Conservation (phyloP, 2,797 vertebrate genomes). For the Macroramphosus scolopax region DNA sequence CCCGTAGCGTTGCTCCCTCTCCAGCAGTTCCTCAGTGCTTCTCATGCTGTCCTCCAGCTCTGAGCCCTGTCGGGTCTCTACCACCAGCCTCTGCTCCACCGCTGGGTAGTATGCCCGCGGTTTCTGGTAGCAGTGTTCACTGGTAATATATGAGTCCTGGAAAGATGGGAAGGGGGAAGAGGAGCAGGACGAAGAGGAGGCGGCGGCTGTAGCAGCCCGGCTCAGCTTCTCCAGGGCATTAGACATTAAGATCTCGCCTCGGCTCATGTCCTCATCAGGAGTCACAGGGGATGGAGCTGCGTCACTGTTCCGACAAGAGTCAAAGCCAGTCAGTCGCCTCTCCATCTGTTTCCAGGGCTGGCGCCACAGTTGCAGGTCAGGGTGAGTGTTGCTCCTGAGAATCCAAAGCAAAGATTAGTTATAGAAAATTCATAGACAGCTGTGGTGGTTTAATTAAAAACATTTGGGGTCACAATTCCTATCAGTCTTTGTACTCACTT, state of each 20-base stretch:
- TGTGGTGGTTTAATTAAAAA: background rate
- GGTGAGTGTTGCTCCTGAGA: slow-evolving; percentile 86
- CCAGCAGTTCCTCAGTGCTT: slow-evolving; percentile 84
- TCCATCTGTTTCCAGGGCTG: slow-evolving; percentile 91
- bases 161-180: slow-evolving; percentile 75
- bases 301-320: slow-evolving; percentile 54
- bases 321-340: slow-evolving; percentile 71
- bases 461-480: background rate
- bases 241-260: slow-evolving; percentile 78
- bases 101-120: slow-evolving; percentile 92
- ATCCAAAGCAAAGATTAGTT: background rate
- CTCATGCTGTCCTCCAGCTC: slow-evolving; percentile 87
- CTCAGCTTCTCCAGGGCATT: slow-evolving; percentile 80
- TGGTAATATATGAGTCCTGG: slow-evolving; percentile 94
- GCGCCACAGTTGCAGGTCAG: slow-evolving; percentile 91
- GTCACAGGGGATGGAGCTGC: slow-evolving; percentile 52
- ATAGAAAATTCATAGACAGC: background rate
- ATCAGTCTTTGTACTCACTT: slow-evolving; percentile 80
- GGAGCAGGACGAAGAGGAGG: slow-evolving; percentile 61
- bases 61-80: slow-evolving; percentile 87
- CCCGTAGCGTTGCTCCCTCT: slow-evolving; percentile 79
- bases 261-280: slow-evolving; percentile 68
- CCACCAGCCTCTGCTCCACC: slow-evolving; percentile 91
- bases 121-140: slow-evolving; percentile 98
- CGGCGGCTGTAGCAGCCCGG: slow-evolving; percentile 62